phyloP scores from a whole-genome alignment of 1,140 invertebrate species.

The Apocrypta bakeri region DNA sequence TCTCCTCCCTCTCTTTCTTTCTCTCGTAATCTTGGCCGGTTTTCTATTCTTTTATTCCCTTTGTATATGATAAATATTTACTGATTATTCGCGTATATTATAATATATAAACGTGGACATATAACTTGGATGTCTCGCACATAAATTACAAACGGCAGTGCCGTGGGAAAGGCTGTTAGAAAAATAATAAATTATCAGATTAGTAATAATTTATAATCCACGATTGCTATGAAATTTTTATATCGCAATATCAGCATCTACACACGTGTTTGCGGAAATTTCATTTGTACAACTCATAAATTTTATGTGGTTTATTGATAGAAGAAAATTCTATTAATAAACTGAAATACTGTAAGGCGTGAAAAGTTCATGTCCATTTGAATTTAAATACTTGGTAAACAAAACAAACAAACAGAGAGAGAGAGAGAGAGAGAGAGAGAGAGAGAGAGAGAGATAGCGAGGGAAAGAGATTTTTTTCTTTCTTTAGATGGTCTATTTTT shows the following conservation, averaged over 20 bases:
- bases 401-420: no score
- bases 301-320: not conserved
- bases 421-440: no score
- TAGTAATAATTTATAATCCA: conserved; percentile 31
- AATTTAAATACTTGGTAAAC: no score
- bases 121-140: conserved; percentile 17
- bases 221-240: not conserved
- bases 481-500: not conserved
- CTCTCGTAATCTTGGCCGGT: no score
- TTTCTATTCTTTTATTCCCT: not conserved
- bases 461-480: not conserved
- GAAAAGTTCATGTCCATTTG: not conserved
- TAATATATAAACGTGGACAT: not conserved
- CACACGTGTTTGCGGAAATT: not conserved
- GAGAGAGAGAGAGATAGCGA: not conserved
- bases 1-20: not conserved
- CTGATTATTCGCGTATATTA: no score
- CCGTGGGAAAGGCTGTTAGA: conserved; percentile 19
- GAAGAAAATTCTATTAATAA: not conserved
- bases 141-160: not conserved
- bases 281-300: not conserved
- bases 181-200: conserved; percentile 43
- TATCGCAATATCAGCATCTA: not conserved
- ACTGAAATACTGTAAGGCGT: not conserved
- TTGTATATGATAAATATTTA: no score